Percentiles rank a stretch among this genome's conserved stretches.
phyloP scores from a whole-genome alignment of 35 echinoderm and acorn worm species.

The Anneissia japonica region DNA sequence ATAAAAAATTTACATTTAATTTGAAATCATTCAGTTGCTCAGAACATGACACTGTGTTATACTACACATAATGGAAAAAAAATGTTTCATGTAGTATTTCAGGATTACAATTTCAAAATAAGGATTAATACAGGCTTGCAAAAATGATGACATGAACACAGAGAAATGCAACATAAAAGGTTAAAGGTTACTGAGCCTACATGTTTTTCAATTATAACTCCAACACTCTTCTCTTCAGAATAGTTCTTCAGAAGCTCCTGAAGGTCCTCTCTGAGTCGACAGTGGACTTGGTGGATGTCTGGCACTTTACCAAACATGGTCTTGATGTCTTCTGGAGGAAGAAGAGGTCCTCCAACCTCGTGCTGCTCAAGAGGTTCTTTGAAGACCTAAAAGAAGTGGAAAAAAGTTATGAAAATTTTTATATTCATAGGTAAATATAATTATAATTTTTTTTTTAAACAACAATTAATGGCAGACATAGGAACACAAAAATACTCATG shows the following conservation, averaged over 20 bases:
- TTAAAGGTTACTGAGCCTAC: slow-evolving; percentile 30
- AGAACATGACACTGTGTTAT: not conserved
- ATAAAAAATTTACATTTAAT: not conserved
- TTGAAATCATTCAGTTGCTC: too few relatives aligned
- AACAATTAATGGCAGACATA: too few relatives aligned
- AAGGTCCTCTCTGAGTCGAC: slow-evolving; percentile 63
- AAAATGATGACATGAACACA: too few relatives aligned
- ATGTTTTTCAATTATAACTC: slow-evolving; percentile 76
- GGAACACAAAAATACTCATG: too few relatives aligned
- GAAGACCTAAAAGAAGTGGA: slow-evolving; percentile 48
- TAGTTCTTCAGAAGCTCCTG: slow-evolving; percentile 56
- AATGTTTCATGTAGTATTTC: not conserved
- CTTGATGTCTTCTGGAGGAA: slow-evolving; percentile 75
- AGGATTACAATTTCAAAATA: not conserved
- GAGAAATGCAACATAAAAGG: too few relatives aligned
- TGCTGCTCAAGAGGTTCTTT: slow-evolving; percentile 78
- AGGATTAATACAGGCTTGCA: too few relatives aligned
- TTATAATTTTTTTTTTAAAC: too few relatives aligned
- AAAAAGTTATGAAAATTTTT: not conserved
- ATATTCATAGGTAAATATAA: not conserved
- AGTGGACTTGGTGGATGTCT: slow-evolving; percentile 85
- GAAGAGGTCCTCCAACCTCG: slow-evolving; percentile 79
- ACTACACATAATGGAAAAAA: not conserved
- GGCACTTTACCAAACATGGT: slow-evolving; percentile 94
- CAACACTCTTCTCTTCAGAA: slow-evolving; percentile 90